These are phyloP conservation scores for Dicentrarchus labrax DNA, from an alignment of 2,113 vertebrate genomes.

Conservation along the genomic window DNA sequence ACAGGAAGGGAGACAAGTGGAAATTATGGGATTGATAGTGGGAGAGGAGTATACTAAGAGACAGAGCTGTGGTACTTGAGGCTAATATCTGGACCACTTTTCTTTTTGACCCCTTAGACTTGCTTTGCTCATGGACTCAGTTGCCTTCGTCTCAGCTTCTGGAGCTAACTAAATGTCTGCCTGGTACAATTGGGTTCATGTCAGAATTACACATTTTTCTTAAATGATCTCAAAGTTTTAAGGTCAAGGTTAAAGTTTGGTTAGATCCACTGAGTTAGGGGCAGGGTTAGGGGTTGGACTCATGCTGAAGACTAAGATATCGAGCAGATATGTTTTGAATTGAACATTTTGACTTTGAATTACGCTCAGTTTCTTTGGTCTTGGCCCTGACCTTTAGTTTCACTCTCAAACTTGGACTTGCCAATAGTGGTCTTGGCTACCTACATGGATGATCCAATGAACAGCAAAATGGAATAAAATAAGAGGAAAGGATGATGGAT, in stretches of 20 bases:
- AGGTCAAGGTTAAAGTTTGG: not conserved
- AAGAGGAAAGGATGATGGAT: constrained; percentile 37
- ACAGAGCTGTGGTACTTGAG: constrained; percentile 20
- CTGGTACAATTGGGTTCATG: not conserved
- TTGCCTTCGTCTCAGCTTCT: not conserved
- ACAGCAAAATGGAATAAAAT: constrained; percentile 59
- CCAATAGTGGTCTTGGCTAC: not conserved
- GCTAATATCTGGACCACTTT: constrained; percentile 27
- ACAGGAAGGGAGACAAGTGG: constrained; percentile 15
- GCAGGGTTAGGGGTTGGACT: not conserved
- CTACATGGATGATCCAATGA: constrained; percentile 48
- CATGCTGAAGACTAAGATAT: not conserved
- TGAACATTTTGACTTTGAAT: constrained; percentile 1
- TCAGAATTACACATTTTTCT: constrained; percentile 1
- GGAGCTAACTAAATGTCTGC: not conserved
- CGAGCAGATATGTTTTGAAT: not conserved
- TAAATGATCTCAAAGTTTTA: not conserved
- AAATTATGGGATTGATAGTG: constrained; percentile 32
- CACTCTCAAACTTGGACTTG: constrained; percentile 11
- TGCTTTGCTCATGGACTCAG: not conserved
- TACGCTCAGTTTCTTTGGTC: not conserved
- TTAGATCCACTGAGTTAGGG: too few relatives aligned
- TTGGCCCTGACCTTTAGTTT: constrained; percentile 20
- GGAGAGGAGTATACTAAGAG: not conserved
- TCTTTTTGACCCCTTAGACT: constrained; percentile 24